phyloP scores from a whole-genome alignment of 2,113 vertebrate species.

The Zootoca vivipara region DNA sequence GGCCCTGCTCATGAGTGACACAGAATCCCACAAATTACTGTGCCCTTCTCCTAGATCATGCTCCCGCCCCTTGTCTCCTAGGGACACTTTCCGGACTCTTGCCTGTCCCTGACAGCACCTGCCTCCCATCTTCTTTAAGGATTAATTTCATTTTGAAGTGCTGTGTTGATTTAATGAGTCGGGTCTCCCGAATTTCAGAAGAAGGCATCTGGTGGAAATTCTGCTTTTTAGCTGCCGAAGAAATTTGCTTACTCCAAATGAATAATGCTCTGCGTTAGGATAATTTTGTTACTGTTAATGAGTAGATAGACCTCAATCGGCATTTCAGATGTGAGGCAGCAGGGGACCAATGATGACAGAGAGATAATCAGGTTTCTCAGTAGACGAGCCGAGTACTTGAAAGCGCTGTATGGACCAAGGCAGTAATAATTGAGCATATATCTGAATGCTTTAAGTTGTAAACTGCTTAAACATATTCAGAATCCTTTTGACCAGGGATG shows the following conservation, averaged over 20 bases:
- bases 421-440: neutral
- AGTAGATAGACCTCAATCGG: neutral
- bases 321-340: neutral
- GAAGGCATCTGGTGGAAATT: neutral
- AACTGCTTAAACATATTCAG: neutral
- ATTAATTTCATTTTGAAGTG: neutral
- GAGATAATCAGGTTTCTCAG: neutral
- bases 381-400: neutral
- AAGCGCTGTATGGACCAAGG: neutral
- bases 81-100: too few relatives aligned
- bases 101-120: too few relatives aligned
- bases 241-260: conserved; percentile 10
- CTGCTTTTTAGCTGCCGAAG: neutral
- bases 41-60: too few relatives aligned
- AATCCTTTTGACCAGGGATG: neutral
- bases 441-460: neutral
- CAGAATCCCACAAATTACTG: too few relatives aligned
- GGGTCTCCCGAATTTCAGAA: neutral
- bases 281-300: conserved; percentile 19
- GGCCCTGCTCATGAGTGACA: too few relatives aligned
- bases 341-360: neutral
- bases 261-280: neutral
- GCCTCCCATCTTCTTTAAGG: neutral
- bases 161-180: neutral
- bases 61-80: too few relatives aligned